These are phyloP conservation scores for Oryzaephilus surinamensis DNA, from an alignment of 1,140 invertebrate genomes.

Conservation along the genomic window DNA sequence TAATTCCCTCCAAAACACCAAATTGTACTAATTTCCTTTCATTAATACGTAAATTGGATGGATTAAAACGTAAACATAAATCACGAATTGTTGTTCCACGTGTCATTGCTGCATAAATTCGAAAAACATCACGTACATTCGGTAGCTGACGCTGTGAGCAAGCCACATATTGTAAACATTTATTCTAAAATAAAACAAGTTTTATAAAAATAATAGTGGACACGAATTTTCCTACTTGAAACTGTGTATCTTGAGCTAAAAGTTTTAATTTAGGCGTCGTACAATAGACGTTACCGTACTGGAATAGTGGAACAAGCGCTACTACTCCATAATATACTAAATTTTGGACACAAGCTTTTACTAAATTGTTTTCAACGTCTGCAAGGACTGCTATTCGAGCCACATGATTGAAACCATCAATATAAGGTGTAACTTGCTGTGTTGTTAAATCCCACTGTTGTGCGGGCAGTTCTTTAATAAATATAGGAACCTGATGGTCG, in stretches of 20 bases:
- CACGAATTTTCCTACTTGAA: conserved; percentile 34
- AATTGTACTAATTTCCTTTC: conserved; percentile 85
- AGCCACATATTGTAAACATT: conserved; percentile 29
- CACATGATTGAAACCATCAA: conserved; percentile 88
- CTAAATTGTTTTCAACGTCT: conserved; percentile 86
- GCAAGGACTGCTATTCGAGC: conserved; percentile 69
- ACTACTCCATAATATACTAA: conserved; percentile 68
- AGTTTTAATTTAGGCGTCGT: conserved; percentile 71
- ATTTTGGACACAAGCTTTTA: conserved; percentile 91
- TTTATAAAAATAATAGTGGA: conserved; percentile 1
- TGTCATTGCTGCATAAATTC: conserved; percentile 72
- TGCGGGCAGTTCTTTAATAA: conserved; percentile 49
- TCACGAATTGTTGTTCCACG: conserved; percentile 76
- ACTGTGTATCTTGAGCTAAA: conserved; percentile 52
- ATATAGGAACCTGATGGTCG: conserved; percentile 86
- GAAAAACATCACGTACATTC: conserved; percentile 64
- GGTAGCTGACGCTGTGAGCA: conserved; percentile 42
- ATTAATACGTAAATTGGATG: conserved; percentile 61
- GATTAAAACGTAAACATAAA: conserved; percentile 70
- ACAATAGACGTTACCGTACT: conserved; percentile 89
- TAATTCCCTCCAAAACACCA: conserved; percentile 75
- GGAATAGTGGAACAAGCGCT: conserved; percentile 79
- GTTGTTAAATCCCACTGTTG: conserved; percentile 86
- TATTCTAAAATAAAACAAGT: conserved; percentile 15
- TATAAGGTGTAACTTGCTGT: conserved; percentile 75